A percentile compares a stretch with the other conserved stretches of the same genome.
Conservation (phyloP, 1,140 invertebrate genomes). For the Drosophila bifasciata region DNA sequence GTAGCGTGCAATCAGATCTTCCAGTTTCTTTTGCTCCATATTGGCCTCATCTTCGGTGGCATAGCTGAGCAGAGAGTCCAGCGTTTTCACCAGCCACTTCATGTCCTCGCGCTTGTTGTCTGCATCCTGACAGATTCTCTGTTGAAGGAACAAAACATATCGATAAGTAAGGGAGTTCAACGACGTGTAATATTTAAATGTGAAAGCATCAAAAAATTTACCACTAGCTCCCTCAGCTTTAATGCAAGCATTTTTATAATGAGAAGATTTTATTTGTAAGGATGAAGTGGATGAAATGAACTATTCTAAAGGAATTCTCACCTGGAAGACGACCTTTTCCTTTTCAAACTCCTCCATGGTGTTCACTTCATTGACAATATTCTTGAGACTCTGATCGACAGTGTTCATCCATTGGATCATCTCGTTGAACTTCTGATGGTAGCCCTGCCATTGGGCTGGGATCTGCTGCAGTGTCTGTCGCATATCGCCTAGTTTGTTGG, state of each 20-base stretch:
- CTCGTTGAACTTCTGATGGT: slow-evolving; percentile 91
- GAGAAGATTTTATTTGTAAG: slow-evolving; percentile 21
- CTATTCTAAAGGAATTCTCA: slow-evolving; percentile 83
- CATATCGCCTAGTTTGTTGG: slow-evolving; percentile 89
- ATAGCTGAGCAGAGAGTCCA: slow-evolving; percentile 93
- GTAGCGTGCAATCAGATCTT: slow-evolving; percentile 93
- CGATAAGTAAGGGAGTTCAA: neutral
- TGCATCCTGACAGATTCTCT: slow-evolving; percentile 95
- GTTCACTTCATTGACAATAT: slow-evolving; percentile 92
- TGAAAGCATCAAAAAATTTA: slow-evolving; percentile 80
- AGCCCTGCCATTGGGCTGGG: slow-evolving; percentile 95
- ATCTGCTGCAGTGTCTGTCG: slow-evolving; percentile 92
- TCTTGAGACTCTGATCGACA: slow-evolving; percentile 92
- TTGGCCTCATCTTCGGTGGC: slow-evolving; percentile 91
- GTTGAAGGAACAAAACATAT: slow-evolving; percentile 52
- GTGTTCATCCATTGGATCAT: slow-evolving; percentile 96
- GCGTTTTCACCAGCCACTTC: slow-evolving; percentile 96
- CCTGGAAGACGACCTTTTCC: slow-evolving; percentile 95
- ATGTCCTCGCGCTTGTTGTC: slow-evolving; percentile 95
- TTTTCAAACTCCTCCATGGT: slow-evolving; percentile 94
- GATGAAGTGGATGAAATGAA: neutral
- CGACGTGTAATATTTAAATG: neutral
- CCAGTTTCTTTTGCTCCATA: slow-evolving; percentile 91
- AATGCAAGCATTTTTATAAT: slow-evolving; percentile 56
- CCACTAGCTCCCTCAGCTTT: slow-evolving; percentile 86